Evolutionary conservation across 2,797 vertebrate genomes (phyloP), one percentile per base, ranked within the genome.

Genomic region (Gorsachius magnificus): DNA sequence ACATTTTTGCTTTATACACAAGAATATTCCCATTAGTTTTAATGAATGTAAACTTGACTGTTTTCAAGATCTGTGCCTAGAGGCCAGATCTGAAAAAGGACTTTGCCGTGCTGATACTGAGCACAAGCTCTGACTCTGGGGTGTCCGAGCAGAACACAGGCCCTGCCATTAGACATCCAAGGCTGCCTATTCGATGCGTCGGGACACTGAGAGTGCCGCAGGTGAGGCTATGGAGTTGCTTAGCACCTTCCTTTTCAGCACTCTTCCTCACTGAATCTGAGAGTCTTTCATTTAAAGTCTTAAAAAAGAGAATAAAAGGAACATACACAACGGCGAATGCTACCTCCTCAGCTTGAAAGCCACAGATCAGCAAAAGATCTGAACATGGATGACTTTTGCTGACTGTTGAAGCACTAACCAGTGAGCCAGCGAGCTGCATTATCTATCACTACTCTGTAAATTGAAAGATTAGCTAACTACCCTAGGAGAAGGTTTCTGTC

Each of bases 171-270:
- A 41, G 60, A 17, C 13, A 45, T 19, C 29, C 21, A 10, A 22
- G 43, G 60, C 45, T 82, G 46, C 13, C 19, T 26, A 2, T 29
- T 45, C n/a, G 2, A 0, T 6, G 35, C 4, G 0, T 26, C 0
- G 3, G 11, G 11, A 29, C 38, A 65, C 33, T 2, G 13, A 72
- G 50, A 58, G 26, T 7, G n/a, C 63, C 29, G 50, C 21, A 25
- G 48, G 21, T 35, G 48, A 86, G n/a, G 17, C 25, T 35, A 3
- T 48, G 21, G n/a, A 5, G 33, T 25, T 54, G 33, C 54, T 29
- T 14, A n/a, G 43, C 80, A 46, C 19, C 16, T 79, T 81, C 77
- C 46, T 76, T 57, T 35, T 69, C 33, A 46, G 35, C 43, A 63
- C 45, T 66, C 46, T 38, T 76, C 58, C 35, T 50, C 41, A 22